Base-by-base conservation (phyloP, 2,113 vertebrate species). In the Grammomys surdaster region DNA sequence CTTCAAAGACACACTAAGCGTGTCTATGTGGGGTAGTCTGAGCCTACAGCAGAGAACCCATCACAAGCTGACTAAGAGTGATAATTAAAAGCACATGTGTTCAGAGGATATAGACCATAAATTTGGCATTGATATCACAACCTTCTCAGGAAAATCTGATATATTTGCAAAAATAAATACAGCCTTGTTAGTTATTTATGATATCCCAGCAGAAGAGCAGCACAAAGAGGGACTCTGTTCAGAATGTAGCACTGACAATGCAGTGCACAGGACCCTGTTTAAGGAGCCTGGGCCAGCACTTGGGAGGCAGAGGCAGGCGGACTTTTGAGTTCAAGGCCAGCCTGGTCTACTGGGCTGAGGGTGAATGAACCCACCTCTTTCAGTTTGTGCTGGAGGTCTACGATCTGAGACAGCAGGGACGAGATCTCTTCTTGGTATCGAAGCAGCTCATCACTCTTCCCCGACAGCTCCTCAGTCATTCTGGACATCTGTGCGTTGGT, bases 401-500 rank as follows among this genome's bases (percentile, higher is more conserved):
- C 99, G 14, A 99, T 99, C 98, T 99, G 99, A 40, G 99, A 99
- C 84, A 99, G 98, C 82, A 99, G 98, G 93, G 99, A 99, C 26
- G 99, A 99, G 69, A 99, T 99, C 97, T 99, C 99, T 97, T 99
- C 99, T 98, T 99, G 99, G 97, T 99, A 99, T 46, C 98, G 98
- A 92, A 99, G 97, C 95, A 99, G 94, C 88, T 99, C 99, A 93
- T 99, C 99, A 82, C 99, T 99, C 98, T 99, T 99, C 88, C 98
- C 98, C 40, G 99, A 99, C 78, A 99, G 97, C 65, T 99, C 99
- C 8, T 99, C 99, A 0, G 99, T 99, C 98, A 99, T 98, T 82
- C 98, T 98, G 96, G 99, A 99, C 98, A 99, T 99, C 78, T 99
- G 99, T 96, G 98, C 99, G 98, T 99, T 99, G 87, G 99, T 99